Evolutionary conservation across 2,797 vertebrate species (phyloP).

Genomic region (Poecile montanus): DNA sequence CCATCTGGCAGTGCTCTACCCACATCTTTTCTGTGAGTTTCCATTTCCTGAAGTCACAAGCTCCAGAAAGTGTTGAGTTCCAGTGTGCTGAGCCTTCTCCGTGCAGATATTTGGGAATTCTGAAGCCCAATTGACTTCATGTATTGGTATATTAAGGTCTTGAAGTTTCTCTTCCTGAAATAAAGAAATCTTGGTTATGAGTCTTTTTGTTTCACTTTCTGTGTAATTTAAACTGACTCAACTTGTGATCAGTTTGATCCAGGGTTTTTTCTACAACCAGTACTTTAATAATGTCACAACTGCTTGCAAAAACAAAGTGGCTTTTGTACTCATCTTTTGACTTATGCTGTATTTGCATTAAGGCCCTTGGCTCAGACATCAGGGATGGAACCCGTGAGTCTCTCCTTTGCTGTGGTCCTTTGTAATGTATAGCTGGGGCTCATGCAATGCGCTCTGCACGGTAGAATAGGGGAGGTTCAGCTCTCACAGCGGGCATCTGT

Average conservation of each 20-base stretch:
- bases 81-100: background rate
- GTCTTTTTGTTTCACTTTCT: slow-evolving; percentile 12
- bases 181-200: background rate
- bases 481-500: slow-evolving; percentile 49
- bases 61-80: slow-evolving; percentile 3
- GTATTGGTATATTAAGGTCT: background rate
- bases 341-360: background rate
- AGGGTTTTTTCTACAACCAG: background rate
- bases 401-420: slow-evolving; percentile 7
- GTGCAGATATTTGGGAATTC: background rate
- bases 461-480: background rate
- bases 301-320: background rate
- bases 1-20: slow-evolving; percentile 26
- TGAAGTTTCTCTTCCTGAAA: background rate
- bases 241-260: background rate
- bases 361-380: background rate
- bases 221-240: background rate
- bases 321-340: slow-evolving; percentile 23
- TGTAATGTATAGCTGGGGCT: slow-evolving; percentile 12
- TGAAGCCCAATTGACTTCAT: background rate
- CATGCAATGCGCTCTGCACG: background rate
- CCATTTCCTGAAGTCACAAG: slow-evolving; percentile 31
- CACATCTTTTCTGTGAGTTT: slow-evolving; percentile 20
- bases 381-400: background rate
- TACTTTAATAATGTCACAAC: background rate